These are phyloP conservation scores for Diploptera punctata DNA, from an alignment of 2,888 invertebrate species.

Conservation along the genomic window DNA sequence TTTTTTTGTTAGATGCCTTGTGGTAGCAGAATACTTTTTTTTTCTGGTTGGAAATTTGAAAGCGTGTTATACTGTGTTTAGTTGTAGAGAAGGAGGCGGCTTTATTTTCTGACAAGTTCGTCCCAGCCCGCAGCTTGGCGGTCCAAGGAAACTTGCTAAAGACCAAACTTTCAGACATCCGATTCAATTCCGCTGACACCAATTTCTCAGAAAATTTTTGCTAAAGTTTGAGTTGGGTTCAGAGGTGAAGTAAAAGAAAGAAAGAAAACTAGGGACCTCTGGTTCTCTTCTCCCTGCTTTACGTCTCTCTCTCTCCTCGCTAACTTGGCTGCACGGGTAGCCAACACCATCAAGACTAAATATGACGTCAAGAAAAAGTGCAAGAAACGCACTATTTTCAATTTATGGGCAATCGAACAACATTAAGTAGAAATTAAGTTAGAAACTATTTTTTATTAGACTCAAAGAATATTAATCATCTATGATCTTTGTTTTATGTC, in stretches of 20 bases:
- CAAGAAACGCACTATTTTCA: slow-evolving; percentile 6
- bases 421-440: background rate
- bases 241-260: slow-evolving; percentile 23
- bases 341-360: background rate
- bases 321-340: background rate
- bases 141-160: slow-evolving; percentile 30
- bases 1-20: too few relatives aligned
- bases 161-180: slow-evolving; percentile 33
- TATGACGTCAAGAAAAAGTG: slow-evolving; percentile 7
- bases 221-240: slow-evolving; percentile 32
- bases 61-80: background rate
- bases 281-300: background rate
- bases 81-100: background rate
- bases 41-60: background rate
- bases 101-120: slow-evolving; percentile 12
- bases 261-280: background rate
- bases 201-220: slow-evolving; percentile 34
- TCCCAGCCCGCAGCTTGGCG: background rate
- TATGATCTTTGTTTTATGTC: too few relatives aligned
- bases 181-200: slow-evolving; percentile 34
- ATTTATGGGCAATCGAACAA: slow-evolving; percentile 18
- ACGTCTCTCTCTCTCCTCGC: background rate
- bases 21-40: too few relatives aligned
- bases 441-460: too few relatives aligned
- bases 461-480: too few relatives aligned